Conservation (phyloP, 1,140 invertebrate species). For the Bombus soroeensis region DNA sequence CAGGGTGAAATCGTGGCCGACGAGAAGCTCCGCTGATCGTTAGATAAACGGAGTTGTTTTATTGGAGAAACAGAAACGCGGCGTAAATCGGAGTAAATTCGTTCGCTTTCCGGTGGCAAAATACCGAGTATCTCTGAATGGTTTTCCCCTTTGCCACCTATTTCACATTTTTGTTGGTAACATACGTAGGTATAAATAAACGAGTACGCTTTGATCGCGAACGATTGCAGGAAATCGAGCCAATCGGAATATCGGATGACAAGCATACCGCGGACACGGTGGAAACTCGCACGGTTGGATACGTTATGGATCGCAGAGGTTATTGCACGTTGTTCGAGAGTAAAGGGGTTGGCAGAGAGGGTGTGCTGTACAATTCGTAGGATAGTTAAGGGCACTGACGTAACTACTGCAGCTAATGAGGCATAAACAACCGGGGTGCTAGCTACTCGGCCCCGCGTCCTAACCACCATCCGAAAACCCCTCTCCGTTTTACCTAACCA, state of each 20-base stretch:
- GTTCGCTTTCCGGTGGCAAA: background rate
- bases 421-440: constrained; percentile 74
- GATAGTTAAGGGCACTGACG: constrained; percentile 74
- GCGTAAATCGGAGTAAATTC: background rate
- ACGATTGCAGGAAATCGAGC: background rate
- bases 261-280: background rate
- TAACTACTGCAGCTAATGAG: constrained; percentile 76
- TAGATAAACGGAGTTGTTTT: background rate
- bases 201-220: background rate
- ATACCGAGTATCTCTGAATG: background rate
- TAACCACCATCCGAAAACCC: constrained; percentile 57
- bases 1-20: background rate
- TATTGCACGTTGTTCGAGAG: constrained; percentile 49
- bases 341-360: constrained; percentile 43
- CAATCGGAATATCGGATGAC: constrained; percentile 31
- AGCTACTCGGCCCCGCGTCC: constrained; percentile 48
- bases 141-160: background rate
- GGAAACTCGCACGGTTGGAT: constrained; percentile 23
- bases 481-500: constrained; percentile 23
- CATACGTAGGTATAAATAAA: background rate
- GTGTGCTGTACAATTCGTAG: constrained; percentile 67
- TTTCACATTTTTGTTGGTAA: too few relatives aligned
- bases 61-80: background rate
- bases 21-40: background rate
- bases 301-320: constrained; percentile 53